phyloP scores from a whole-genome alignment of 2,113 vertebrate species.

The Pterophyllum scalare region DNA sequence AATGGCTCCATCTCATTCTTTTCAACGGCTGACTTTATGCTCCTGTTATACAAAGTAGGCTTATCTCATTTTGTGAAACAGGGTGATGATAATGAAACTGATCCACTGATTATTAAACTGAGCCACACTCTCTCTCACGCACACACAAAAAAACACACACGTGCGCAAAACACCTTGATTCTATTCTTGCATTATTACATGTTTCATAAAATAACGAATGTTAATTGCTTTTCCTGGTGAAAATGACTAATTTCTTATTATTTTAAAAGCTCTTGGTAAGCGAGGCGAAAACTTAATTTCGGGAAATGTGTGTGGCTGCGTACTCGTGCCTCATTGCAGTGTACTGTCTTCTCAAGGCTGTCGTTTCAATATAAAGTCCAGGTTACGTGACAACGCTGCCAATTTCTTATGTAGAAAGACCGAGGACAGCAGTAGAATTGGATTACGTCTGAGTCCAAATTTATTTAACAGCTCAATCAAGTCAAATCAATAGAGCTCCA shows the following conservation, averaged over 20 bases:
- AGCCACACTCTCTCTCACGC: background rate
- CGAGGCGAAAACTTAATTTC: conserved; percentile 11
- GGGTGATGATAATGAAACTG: conserved; percentile 8
- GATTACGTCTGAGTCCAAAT: conserved; percentile 54
- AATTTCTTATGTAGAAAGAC: conserved; percentile 40
- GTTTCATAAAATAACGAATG: conserved; percentile 21
- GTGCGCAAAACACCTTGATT: background rate
- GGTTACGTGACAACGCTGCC: conserved; percentile 29
- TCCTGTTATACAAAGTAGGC: background rate
- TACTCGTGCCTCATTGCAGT: background rate
- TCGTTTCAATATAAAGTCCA: conserved; percentile 32
- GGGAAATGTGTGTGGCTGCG: background rate
- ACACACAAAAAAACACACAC: background rate
- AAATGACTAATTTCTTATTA: conserved; percentile 25
- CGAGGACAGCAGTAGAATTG: conserved; percentile 49
- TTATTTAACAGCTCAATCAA: conserved; percentile 73
- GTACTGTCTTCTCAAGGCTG: conserved; percentile 11
- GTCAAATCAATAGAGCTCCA: conserved; percentile 62
- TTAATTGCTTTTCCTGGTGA: conserved; percentile 9
- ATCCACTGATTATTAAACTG: background rate
- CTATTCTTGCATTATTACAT: background rate
- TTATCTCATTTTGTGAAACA: background rate
- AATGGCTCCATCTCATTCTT: background rate
- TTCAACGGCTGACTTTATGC: background rate
- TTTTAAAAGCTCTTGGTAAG: background rate